Conservation (phyloP, 2,888 invertebrate genomes). For the Hydropsyche betteni region DNA sequence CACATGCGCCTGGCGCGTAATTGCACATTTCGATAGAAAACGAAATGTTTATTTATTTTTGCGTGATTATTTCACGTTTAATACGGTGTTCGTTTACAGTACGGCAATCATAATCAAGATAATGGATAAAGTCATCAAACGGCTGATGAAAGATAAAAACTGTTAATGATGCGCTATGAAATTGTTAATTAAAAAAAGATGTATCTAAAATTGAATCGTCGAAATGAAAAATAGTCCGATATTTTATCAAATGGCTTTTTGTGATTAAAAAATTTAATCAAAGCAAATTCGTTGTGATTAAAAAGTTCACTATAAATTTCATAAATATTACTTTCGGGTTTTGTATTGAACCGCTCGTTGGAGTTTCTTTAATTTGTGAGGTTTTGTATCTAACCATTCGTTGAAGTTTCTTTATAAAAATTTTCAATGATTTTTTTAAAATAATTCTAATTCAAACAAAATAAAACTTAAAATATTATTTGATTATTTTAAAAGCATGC, state of each 20-base stretch:
- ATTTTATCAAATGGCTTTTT: too few species aligned
- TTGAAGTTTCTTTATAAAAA: background rate
- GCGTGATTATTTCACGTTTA: background rate
- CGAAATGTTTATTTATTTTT: too few species aligned
- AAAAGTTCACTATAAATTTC: background rate
- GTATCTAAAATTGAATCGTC: slow-evolving; percentile 19
- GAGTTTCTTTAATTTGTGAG: background rate
- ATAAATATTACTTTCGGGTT: background rate
- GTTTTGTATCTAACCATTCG: background rate
- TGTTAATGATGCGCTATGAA: slow-evolving; percentile 1
- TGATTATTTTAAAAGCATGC: too few species aligned
- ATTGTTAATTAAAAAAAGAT: slow-evolving; percentile 1
- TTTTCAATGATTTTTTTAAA: too few species aligned
- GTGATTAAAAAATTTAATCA: too few species aligned
- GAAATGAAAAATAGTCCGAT: slow-evolving; percentile 2
- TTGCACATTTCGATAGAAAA: too few species aligned
- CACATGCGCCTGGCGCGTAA: too few species aligned
- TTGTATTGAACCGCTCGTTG: background rate
- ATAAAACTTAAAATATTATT: too few species aligned
- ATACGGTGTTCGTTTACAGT: slow-evolving; percentile 16
- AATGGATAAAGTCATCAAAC: slow-evolving; percentile 25
- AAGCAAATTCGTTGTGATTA: background rate
- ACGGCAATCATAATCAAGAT: slow-evolving; percentile 14
- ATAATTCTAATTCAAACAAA: too few species aligned
- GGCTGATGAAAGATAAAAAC: slow-evolving; percentile 20